Conservation (phyloP, 2,113 vertebrate species). For the Peromyscus maniculatus region DNA sequence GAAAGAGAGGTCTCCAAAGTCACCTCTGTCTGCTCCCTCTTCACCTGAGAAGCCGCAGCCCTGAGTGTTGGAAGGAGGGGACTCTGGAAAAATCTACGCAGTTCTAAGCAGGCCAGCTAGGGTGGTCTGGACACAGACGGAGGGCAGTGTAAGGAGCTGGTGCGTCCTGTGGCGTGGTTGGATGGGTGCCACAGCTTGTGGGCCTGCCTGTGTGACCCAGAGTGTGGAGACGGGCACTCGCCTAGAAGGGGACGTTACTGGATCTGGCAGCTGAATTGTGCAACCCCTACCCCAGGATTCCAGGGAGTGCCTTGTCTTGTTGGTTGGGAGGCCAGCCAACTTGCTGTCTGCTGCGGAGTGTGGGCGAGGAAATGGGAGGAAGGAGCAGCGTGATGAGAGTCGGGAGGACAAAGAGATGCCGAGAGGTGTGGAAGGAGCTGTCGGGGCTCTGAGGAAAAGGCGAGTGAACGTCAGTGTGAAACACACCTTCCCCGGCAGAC, state of each 20-base stretch:
- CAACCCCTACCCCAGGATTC: background rate
- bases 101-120: background rate
- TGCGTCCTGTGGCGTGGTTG: background rate
- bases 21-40: background rate
- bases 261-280: background rate
- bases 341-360: constrained; percentile 75
- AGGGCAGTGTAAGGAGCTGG: background rate
- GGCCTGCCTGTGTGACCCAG: background rate
- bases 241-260: constrained; percentile 7
- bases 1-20: background rate
- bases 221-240: background rate
- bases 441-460: constrained; percentile 51
- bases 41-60: background rate
- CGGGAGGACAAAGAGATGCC: constrained; percentile 67
- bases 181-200: background rate
- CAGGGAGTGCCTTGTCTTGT: background rate
- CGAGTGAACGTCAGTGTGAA: constrained; percentile 9
- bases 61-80: background rate
- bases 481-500: background rate
- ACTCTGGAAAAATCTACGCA: background rate
- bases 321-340: constrained; percentile 75
- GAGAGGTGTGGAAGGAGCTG: constrained; percentile 56
- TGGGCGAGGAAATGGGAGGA: constrained; percentile 79
- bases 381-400: constrained; percentile 68
- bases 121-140: background rate